phyloP scores from a whole-genome alignment of 2,113 vertebrate species.

The Azemiops feae region DNA sequence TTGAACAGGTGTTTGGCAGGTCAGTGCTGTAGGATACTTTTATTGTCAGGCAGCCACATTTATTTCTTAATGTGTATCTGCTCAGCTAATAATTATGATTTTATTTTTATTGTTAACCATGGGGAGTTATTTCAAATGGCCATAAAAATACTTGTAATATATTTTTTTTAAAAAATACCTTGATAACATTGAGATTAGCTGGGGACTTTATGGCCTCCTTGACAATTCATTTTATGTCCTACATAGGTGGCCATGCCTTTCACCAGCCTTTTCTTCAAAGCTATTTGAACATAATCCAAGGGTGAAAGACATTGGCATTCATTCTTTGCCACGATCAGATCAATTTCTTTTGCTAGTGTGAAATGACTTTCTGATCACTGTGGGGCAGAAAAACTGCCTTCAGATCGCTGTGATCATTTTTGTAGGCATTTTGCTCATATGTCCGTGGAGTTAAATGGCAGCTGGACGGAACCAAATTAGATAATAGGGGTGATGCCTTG shows the following conservation, averaged over 20 bases:
- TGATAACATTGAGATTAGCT: not conserved
- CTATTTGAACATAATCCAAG: not conserved
- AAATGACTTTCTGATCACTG: not conserved
- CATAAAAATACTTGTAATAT: not conserved
- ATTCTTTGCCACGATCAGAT: not conserved
- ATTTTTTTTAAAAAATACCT: not conserved
- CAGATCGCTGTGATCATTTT: too few relatives aligned
- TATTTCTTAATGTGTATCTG: not conserved
- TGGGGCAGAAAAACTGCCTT: too few relatives aligned
- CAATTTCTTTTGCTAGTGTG: not conserved
- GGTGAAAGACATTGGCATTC: not conserved
- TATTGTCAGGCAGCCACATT: not conserved
- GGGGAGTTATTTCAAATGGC: not conserved
- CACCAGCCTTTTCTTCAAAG: not conserved
- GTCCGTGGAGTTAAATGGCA: too few relatives aligned
- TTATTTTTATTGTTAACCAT: not conserved
- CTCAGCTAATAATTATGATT: not conserved
- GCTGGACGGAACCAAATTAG: too few relatives aligned
- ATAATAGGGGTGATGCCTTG: too few relatives aligned
- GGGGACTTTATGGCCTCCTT: not conserved
- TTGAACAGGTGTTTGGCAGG: not conserved
- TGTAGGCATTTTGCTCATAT: too few relatives aligned
- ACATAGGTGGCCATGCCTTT: not conserved
- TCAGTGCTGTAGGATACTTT: not conserved
- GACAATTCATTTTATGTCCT: not conserved